phyloP scores from a whole-genome alignment of 2,113 vertebrate species.

The Carassius gibelio region DNA sequence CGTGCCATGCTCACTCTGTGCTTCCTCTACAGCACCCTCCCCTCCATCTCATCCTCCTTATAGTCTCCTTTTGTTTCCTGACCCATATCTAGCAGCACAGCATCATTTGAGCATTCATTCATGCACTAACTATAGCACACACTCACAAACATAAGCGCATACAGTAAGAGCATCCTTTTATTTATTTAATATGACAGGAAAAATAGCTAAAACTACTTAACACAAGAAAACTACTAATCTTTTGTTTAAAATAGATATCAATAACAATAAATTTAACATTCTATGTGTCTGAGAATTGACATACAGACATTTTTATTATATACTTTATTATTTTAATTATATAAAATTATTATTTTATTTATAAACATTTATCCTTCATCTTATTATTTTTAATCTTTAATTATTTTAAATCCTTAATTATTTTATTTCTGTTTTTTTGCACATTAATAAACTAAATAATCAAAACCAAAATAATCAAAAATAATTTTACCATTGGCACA shows the following conservation, averaged over 20 bases:
- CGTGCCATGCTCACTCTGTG: background rate
- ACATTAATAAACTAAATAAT: too few relatives aligned
- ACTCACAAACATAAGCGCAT: constrained; percentile 6
- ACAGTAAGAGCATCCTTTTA: background rate
- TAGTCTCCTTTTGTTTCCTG: constrained; percentile 31
- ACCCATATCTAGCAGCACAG: constrained; percentile 40
- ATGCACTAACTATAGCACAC: background rate
- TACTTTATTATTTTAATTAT: background rate
- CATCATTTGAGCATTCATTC: background rate
- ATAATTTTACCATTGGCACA: too few relatives aligned
- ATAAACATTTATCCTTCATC: background rate
- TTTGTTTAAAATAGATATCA: too few relatives aligned
- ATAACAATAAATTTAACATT: too few relatives aligned
- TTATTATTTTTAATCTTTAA: background rate
- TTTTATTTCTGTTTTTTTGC: too few relatives aligned
- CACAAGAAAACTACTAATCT: too few relatives aligned
- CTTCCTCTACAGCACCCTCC: background rate
- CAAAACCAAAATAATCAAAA: background rate
- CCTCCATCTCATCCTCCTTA: background rate
- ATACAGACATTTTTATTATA: background rate
- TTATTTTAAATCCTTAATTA: background rate
- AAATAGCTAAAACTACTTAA: background rate
- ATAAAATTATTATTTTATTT: background rate
- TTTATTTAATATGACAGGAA: background rate
- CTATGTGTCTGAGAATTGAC: too few relatives aligned